Evolutionary conservation across 1,140 invertebrate genomes (phyloP).

Genomic region (Mylabris phalerata): DNA sequence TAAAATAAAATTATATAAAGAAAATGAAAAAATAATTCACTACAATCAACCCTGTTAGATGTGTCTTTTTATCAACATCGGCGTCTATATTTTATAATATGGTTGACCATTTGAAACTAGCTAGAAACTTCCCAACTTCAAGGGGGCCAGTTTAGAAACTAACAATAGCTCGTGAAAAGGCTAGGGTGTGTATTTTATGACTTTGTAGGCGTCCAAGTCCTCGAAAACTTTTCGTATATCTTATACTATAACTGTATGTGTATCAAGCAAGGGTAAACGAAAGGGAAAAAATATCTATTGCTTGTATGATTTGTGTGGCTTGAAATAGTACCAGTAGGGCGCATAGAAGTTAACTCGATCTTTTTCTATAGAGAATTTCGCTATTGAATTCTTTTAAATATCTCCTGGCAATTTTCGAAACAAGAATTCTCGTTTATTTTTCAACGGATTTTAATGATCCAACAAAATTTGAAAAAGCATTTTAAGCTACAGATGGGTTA

Average conservation of each 20-base stretch:
- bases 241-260: neutral
- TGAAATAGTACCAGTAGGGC: constrained; percentile 21
- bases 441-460: too few relatives aligned
- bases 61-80: too few relatives aligned
- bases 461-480: too few relatives aligned
- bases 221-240: constrained; percentile 33
- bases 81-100: too few relatives aligned
- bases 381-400: too few relatives aligned
- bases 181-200: constrained; percentile 33
- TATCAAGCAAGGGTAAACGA: too few relatives aligned
- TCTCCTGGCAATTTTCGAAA: neutral
- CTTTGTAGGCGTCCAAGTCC: constrained; percentile 25
- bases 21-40: too few relatives aligned
- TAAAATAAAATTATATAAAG: too few relatives aligned
- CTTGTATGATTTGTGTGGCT: constrained; percentile 26
- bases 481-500: too few relatives aligned
- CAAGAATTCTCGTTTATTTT: neutral
- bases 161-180: constrained; percentile 27
- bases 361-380: neutral
- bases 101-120: too few relatives aligned
- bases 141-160: constrained; percentile 32
- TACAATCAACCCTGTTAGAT: too few relatives aligned
- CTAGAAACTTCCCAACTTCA: constrained; percentile 19
- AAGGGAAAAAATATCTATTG: constrained; percentile 22
- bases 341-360: too few relatives aligned